Evolutionary conservation across 2,888 invertebrate species (phyloP), one percentile per base, ranked within the genome.

Genomic region (Ganaspis brasiliensis): DNA sequence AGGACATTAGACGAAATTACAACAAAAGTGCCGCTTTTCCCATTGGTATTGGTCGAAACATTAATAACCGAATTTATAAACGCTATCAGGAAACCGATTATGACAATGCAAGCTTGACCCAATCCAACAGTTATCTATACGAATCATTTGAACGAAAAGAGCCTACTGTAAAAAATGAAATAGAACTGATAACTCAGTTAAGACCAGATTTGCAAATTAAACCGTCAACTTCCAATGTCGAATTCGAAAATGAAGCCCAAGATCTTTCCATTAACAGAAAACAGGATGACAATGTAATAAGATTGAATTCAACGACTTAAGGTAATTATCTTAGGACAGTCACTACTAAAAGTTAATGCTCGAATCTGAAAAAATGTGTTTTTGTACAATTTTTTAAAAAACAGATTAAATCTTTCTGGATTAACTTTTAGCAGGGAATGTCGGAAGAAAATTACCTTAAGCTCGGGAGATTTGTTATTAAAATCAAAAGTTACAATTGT

Each of bases 1-100:
- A 95, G 74, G 37, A 40, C 21, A 80, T 83, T 19, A 94, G 95
- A 0, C 93, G 97, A 2, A 91, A 89, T 6, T 91, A 92, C 72
- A 92, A 92, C 76, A 92, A 92, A 76, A 92, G 91, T 75, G 94
- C 94, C 77, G 94, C 94, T 77, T 96, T 95, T 89, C 95, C 95
- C 0, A 96, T 95, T 83, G 94, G 95, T 0, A 87, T 93, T 55
- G 92, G 92, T 63, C 92, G 92, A 4, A 92, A 93, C 55, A 79
- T 84, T 2, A 91, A 91, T 61, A 87, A 94, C 88, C 89, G 94
- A 84, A 92, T 95, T 84, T 93, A 93, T 82, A 92, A 92, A 85
- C 83, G 92, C 35, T 57, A 52, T 16, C 21, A 21, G 19, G 40
- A 63, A 21, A 19, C 12, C 10, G 63, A 63, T 3, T 63, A 40